These are phyloP conservation scores for Thermophis baileyi DNA, from an alignment of 2,113 vertebrate genomes.

Conservation along the genomic window DNA sequence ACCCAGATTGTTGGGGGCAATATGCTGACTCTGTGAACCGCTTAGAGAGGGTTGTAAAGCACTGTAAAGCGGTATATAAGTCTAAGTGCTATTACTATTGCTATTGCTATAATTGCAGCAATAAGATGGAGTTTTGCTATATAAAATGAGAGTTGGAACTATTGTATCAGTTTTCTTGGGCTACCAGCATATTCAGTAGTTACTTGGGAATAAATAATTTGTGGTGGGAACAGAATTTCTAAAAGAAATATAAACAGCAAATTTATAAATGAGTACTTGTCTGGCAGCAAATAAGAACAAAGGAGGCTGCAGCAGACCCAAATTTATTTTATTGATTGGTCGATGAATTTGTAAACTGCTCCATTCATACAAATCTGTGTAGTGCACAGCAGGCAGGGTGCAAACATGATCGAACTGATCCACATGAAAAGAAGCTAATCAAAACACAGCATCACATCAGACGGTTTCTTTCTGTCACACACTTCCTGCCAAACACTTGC, in stretches of 20 bases:
- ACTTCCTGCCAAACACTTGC: neutral
- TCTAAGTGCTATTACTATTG: no score
- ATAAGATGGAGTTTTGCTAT: neutral
- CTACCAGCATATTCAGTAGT: neutral
- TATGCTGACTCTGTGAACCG: no score
- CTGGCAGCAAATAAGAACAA: neutral
- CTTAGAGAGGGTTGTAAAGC: no score
- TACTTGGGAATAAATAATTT: neutral
- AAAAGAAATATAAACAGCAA: neutral
- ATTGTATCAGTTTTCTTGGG: neutral
- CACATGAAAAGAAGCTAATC: neutral
- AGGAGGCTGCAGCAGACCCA: neutral
- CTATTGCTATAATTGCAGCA: neutral
- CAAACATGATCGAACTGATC: neutral
- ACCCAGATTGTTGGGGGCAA: no score
- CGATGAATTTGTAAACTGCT: neutral
- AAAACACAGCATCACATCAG: neutral
- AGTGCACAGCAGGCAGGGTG: neutral
- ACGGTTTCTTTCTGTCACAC: neutral
- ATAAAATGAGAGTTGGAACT: neutral
- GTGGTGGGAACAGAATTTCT: neutral
- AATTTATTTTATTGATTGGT: neutral
- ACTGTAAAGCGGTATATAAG: no score
- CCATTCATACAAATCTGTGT: neutral
- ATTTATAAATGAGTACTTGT: neutral